These are phyloP conservation scores for Marasmarcha lunaedactyla DNA, from an alignment of 2,888 invertebrate genomes.

Conservation along the genomic window DNA sequence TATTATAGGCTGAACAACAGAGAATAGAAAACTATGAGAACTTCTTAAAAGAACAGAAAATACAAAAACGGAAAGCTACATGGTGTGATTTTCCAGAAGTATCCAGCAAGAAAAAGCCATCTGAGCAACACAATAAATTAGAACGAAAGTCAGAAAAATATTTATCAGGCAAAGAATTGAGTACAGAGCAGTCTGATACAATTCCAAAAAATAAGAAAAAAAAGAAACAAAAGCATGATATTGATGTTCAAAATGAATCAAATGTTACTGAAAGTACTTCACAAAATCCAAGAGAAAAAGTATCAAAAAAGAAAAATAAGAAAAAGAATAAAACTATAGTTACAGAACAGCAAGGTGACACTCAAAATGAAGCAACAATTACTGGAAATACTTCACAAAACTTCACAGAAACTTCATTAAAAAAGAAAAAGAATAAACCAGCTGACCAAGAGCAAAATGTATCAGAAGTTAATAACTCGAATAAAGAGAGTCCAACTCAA, in stretches of 20 bases:
- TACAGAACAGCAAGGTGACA: too few relatives aligned
- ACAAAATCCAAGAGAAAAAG: conserved; percentile 5
- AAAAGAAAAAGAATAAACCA: conserved; percentile 1
- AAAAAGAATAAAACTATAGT: conserved; percentile 15
- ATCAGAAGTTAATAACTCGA: background rate
- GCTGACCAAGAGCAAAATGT: background rate
- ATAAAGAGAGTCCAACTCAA: background rate
- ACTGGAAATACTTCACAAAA: too few relatives aligned
- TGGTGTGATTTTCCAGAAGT: conserved; percentile 70
- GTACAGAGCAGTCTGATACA: background rate
- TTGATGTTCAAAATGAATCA: conserved; percentile 3
- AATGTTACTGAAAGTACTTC: background rate
- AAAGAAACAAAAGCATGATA: conserved; percentile 6
- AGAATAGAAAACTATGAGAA: conserved; percentile 61
- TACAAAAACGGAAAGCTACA: conserved; percentile 48
- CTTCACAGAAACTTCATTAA: background rate
- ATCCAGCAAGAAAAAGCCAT: conserved; percentile 8
- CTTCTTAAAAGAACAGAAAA: conserved; percentile 59
- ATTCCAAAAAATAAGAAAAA: conserved; percentile 8
- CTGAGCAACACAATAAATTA: background rate
- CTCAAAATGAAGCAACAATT: too few relatives aligned
- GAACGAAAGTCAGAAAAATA: too few relatives aligned
- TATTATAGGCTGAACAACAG: conserved; percentile 52
- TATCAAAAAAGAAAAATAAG: conserved; percentile 19
- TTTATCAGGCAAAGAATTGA: too few relatives aligned